phyloP scores from a whole-genome alignment of 2,797 vertebrate genomes.

The Valencia hispanica region DNA sequence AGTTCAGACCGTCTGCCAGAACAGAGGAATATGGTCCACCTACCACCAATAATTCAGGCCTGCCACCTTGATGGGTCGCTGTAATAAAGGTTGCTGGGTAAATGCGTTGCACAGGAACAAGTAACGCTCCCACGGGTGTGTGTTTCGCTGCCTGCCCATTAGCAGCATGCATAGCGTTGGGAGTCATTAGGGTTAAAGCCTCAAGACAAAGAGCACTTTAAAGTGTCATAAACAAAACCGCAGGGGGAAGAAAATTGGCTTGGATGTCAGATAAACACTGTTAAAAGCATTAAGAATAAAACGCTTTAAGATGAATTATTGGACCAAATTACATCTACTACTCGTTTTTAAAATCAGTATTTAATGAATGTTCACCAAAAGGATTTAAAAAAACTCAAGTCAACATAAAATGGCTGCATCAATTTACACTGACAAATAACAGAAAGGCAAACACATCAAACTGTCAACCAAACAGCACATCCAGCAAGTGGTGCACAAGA shows the following conservation, averaged over 20 bases:
- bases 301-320: neutral
- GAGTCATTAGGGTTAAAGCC: conserved; percentile 61
- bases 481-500: no score
- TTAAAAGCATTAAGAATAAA: neutral
- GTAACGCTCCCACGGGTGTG: conserved; percentile 34
- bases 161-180: conserved; percentile 56
- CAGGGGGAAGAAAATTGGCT: conserved; percentile 16
- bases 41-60: conserved; percentile 44
- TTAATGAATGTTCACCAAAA: no score
- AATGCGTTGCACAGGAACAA: conserved; percentile 40
- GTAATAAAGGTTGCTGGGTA: conserved; percentile 26
- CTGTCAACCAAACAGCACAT: no score
- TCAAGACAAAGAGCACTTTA: conserved; percentile 62
- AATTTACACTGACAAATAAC: no score
- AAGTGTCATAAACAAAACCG: conserved; percentile 50
- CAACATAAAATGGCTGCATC: no score
- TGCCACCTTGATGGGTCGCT: conserved; percentile 13
- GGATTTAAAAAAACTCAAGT: no score
- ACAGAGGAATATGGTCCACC: conserved; percentile 44
- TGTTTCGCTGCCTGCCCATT: conserved; percentile 41
- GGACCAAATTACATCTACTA: neutral
- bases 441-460: no score
- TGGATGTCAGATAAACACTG: conserved; percentile 37
- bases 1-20: conserved; percentile 65
- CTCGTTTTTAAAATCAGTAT: neutral